Evolutionary conservation across 2,113 vertebrate species (phyloP), one percentile per base, ranked within the genome.

Genomic region (Apteryx owenii): DNA sequence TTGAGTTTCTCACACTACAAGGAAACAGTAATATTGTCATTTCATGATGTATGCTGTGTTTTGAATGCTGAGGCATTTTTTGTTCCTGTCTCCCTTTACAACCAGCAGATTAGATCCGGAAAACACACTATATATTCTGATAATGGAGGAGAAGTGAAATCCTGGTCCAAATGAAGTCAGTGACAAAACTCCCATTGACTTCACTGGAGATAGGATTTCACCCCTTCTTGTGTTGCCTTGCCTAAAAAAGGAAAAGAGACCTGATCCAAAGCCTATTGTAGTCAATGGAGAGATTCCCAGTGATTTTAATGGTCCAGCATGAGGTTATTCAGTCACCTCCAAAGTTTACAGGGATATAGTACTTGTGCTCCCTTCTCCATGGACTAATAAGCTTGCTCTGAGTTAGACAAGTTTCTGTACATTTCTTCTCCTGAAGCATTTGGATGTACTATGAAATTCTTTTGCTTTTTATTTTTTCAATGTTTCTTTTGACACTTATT

Each of bases 231-330:
- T 86, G 58, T 80, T 95, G 79, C 46, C 61, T 94, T 97, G 94
- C 89, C 95, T 95, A 93, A 96, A 97, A 97, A 97, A 90, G 97
- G 94, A 95, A 92, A 95, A 91, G 76, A 95, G 88, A 91, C 72
- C 82, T 91, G 72, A 94, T 94, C 82, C 94, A 95, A 91, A 91
- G 51, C 79, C 91, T 95, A 22, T 95, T 96, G 95, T 88, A 96
- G 93, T 95, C 89, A 97, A 79, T 84, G 85, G 88, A 97, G 96
- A 96, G 89, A 80, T 91, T 96, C 79, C 69, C 88, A 90, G 82
- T 1, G 19, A 93, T 85, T 95, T 95, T 95, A 96, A 85, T 69
- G 61, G 31, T 95, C 89, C 93, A 96, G 85, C 84, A 93, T 95
- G 87, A 95, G 89, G 78, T 83, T 95, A 94, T 96, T 89, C 93